Base-by-base conservation (phyloP, 2,113 vertebrate genomes). In the Epinephelus moara region DNA sequence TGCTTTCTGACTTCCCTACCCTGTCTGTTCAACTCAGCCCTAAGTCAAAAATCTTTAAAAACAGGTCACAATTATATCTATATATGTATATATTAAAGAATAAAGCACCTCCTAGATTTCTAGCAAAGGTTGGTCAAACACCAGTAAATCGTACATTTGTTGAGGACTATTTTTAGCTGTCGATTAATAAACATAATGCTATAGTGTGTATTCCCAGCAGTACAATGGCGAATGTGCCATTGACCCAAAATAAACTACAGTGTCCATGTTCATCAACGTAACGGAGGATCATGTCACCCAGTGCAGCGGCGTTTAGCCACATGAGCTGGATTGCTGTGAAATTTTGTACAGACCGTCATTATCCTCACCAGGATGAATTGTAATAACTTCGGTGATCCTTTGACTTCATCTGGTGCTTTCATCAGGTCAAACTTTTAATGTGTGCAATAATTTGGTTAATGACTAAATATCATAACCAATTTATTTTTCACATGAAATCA, bases 81-180 rank as follows among this genome's bases (percentile, higher is more conserved):
- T 30, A 30, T 30, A 30, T 30, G 30, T 30, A 30, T 30, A 30
- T 5, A 30, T 27, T 27, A 37, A 37, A 37, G 12, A 23, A 6
- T 73, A 4, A 49, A 15, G 15, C 27, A 60, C 19, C 21, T 60
- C 23, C 56, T 25, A 18, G 21, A 55, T 40, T 21, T 55, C 15
- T 55, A 40, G 33, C 59, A 62, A 30, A 63, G n/a, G 56, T 49
- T 60, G 42, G 49, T 59, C 18, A 64, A 62, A 42, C 14, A 75
- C n/a, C 23, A 53, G 60, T 23, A 75, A 63, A 42, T 5, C 17
- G 23, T 47, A 27, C 4, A n/a, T 78, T 78, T 63, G 3, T 42
- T 55, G 15, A 37, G 27, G 17, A 27, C 37, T 62, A 13, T 56
- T 70, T 70, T 40, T 3, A 37, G 21, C 50, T 19, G 30, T 42